phyloP scores from a whole-genome alignment of 2,797 vertebrate genomes.

The Echiichthys vipera region DNA sequence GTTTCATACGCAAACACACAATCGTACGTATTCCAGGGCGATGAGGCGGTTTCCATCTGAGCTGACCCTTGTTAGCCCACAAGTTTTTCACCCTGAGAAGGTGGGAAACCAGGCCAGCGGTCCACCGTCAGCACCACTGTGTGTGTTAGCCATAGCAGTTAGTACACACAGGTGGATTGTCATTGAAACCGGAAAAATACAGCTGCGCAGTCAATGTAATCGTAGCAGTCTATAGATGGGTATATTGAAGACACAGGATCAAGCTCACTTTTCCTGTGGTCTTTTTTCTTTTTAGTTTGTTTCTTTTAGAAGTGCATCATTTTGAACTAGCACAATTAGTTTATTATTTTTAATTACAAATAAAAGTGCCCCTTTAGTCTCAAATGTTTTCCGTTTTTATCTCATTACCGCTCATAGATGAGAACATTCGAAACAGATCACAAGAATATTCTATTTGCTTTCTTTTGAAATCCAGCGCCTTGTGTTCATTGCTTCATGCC shows the following conservation, averaged over 20 bases:
- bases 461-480: conserved; percentile 11
- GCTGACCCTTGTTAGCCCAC: conserved; percentile 23
- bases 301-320: not conserved
- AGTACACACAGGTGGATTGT: not conserved
- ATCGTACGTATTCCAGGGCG: not conserved
- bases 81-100: conserved; percentile 24
- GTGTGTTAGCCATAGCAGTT: too few species aligned
- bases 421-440: conserved; percentile 6
- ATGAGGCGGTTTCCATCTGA: conserved; percentile 30
- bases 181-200: not conserved
- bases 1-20: not conserved
- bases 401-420: not conserved
- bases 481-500: conserved; percentile 35
- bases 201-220: conserved; percentile 3
- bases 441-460: conserved; percentile 28
- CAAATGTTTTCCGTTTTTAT: not conserved
- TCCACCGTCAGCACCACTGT: conserved; percentile 2
- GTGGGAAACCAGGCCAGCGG: conserved; percentile 21
- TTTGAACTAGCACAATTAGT: conserved; percentile 5
- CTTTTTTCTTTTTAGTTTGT: not conserved
- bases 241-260: conserved; percentile 4
- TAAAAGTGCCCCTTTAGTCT: conserved; percentile 13
- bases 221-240: not conserved
- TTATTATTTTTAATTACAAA: not conserved
- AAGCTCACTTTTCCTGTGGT: not conserved